Evolutionary conservation across 37 sponge, comb jelly and placozoan species (phyloP), one percentile per base, ranked within the genome.

Genomic region (Haliclona indistincta): DNA sequence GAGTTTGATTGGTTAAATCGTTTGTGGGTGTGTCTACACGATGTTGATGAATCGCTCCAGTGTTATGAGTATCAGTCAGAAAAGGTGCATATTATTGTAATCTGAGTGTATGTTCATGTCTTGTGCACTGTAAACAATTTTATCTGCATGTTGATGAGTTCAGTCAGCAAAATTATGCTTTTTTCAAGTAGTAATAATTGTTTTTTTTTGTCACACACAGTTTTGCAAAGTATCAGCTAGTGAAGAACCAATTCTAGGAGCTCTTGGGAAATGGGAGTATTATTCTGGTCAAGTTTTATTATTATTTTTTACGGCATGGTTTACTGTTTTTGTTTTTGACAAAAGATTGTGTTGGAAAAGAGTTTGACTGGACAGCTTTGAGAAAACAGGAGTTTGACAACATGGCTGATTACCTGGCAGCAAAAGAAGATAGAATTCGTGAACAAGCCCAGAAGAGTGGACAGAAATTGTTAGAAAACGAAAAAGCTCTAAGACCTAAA

Each of bases 341-440:
- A n/a, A n/a, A n/a, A n/a, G n/a, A n/a, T n/a, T n/a, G n/a, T n/a
- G n/a, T n/a, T n/a, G n/a, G n/a, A n/a, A n/a, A n/a, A n/a, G 33
- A 32, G 63, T 70, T 19, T 26, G 65, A 76, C 70, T 81, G 82
- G 82, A n/a, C 35, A 53, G 23, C 52, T 4, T 42, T 89, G 58
- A 77, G 67, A 42, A 89, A 89, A 54, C 78, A 70, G 10, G 74
- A 56, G 0, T 84, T 79, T 79, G 89, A 89, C 54, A 89, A 89
- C 71, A 69, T 83, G 71, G 37, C 80, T 8, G n/a, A 42, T 10
- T 89, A 89, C 54, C 28, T 83, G 36, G 74, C 73, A 36, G 79
- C 60, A 15, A 89, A 89, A 25, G 80, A 84, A 36, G 85, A 89
- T 74, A 78, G 89, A 51, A 62, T 84, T 17, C 29, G n/a, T n/a